Base-by-base conservation (phyloP, 2,113 vertebrate genomes). In the Crotalus tigris region DNA sequence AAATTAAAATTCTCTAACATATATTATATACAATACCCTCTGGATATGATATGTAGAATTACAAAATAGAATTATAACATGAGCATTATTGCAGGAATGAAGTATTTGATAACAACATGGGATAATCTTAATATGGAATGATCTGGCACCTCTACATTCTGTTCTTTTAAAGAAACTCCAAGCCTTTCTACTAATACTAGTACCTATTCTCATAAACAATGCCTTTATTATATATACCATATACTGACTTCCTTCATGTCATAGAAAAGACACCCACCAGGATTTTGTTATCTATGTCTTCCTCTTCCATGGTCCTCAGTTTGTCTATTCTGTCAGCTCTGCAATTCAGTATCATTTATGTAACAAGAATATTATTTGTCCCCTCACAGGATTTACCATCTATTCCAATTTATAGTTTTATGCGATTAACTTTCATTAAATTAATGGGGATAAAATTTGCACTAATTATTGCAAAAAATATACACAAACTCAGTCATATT, bases 391-490 rank as follows among this genome's bases (percentile, higher is more conserved):
- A 81, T 39, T 81, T 81, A 81, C 69, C 33, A 9, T 81, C 26
- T 29, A 24, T 13, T 58, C 39, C 23, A 55, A 26, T 46, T n/a
- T 58, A 21, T 85, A 23, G 2, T 53, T 87, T 51, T 54, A 10
- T 19, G 9, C 64, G 29, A 21, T 88, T 75, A 89, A 55, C 7
- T 88, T 88, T 26, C 49, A 24, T 29, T 8, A 75, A 55, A 46
- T 88, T 55, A 92, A 75, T 21, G 23, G 21, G 23, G 7, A 85
- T 89, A 87, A 61, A 85, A 64, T 13, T 39, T 0, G 24, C 91
- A 95, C 92, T 92, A 95, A 95, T 93, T 51, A 85, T 61, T 91
- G 64, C 58, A 21, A 69, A 64, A 95, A 96, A 95, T 69, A 90
- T 87, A 51, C 90, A 23, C 69, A 88, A 96, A 95, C 57, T 95